phyloP scores from a whole-genome alignment of 2,888 invertebrate genomes.

The Flexamia atlantica region DNA sequence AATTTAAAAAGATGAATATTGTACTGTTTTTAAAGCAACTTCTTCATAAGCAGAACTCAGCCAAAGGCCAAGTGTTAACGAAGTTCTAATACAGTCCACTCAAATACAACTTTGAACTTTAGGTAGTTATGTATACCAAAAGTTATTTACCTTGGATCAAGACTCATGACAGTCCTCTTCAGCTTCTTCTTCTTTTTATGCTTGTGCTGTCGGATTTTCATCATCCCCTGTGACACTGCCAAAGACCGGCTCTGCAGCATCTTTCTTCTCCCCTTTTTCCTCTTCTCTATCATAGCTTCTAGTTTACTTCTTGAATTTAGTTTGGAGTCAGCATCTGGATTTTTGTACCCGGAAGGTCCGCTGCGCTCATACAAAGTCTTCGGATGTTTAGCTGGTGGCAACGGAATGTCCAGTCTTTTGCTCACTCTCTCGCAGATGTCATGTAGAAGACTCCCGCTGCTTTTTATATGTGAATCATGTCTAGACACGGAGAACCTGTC shows the following conservation, averaged over 20 bases:
- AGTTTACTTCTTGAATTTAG: constrained; percentile 23
- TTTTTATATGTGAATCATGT: constrained; percentile 47
- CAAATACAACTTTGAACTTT: too few relatives aligned
- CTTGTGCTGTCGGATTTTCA: constrained; percentile 73
- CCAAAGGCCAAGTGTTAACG: too few relatives aligned
- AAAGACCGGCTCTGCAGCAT: constrained; percentile 51
- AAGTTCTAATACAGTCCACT: too few relatives aligned
- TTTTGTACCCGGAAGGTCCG: constrained; percentile 46
- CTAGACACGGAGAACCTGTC: constrained; percentile 15
- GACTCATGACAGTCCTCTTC: constrained; percentile 56
- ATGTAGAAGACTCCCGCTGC: constrained; percentile 68
- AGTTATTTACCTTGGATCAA: constrained; percentile 25
- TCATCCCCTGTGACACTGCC: constrained; percentile 68
- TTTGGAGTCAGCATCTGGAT: constrained; percentile 3
- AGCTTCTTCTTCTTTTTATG: constrained; percentile 73
- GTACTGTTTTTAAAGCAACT: too few relatives aligned
- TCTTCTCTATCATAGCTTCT: constrained; percentile 63
- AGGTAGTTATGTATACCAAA: not conserved
- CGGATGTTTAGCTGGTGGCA: constrained; percentile 30
- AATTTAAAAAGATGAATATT: too few relatives aligned
- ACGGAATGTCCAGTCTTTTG: constrained; percentile 71
- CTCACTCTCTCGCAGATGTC: constrained; percentile 73
- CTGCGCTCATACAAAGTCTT: constrained; percentile 32
- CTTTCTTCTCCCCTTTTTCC: constrained; percentile 66
- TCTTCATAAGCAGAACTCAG: too few relatives aligned